Evolutionary conservation across 2,888 invertebrate genomes (phyloP), one percentile per base, ranked within the genome.

Genomic region (Parasteatoda lunata): DNA sequence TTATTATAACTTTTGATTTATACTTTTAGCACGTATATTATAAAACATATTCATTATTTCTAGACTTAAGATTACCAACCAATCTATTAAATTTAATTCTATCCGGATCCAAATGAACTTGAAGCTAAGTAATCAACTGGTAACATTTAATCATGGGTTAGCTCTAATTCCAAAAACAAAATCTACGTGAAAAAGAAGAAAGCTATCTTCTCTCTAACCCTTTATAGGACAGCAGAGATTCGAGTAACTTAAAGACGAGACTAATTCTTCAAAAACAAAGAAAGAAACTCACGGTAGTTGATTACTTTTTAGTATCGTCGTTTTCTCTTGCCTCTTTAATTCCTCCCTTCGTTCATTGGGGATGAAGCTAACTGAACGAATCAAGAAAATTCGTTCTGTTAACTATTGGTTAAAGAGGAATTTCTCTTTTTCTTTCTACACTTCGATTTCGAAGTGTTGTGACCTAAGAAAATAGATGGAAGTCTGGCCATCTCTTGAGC

Each of bases 251-350:
- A 59, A 54, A 73, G 54, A 54, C 11, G 47, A 54, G 52, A 49
- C 76, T 75, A 75, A 82, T 59, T 82, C 81, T 30, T 9, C 11
- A 59, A 52, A 69, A 77, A 49, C n/a, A 54, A 76, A 76, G 76
- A 47, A 48, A 64, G 69, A 5, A 30, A 8, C 52, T 47, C 48
- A 49, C 68, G 52, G 75, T 69, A 64, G 78, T 79, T 84, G 84
- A 84, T 84, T 84, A 84, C 72, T 77, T 84, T 84, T 84, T 68
- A 78, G 73, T 79, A 72, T 54, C 49, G 48, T 52, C 72, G 45
- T 52, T 75, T 65, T 47, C 66, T 45, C 65, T 52, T 15, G 66
- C 69, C 66, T 84, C 77, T 84, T 77, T 84, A 84, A 84, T 84
- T 84, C 77, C 72, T 52, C 66, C 59, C 51, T 72, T 77, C 77